Conservation (phyloP, 1,140 invertebrate genomes). For the Diplogasteroides magnus region DNA sequence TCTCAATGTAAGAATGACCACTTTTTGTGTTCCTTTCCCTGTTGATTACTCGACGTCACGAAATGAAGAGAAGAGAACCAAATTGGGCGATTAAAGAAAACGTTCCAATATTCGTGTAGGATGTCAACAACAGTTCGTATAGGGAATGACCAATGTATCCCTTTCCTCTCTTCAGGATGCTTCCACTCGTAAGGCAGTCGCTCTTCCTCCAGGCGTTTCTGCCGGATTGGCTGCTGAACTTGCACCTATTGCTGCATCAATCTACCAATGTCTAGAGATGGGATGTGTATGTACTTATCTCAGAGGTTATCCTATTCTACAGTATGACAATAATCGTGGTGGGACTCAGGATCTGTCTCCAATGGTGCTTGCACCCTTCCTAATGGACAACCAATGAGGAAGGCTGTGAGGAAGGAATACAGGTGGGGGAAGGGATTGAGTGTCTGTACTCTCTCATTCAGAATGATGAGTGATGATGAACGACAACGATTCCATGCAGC, state of each 20-base stretch:
- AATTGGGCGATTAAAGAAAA: too few species aligned
- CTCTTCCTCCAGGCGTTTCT: constrained; percentile 27
- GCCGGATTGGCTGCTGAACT: constrained; percentile 29
- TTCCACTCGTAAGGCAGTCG: constrained; percentile 24
- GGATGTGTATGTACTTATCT: constrained; percentile 32
- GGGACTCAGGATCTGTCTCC: constrained; percentile 21
- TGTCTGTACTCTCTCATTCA: too few species aligned
- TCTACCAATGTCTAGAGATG: constrained; percentile 37
- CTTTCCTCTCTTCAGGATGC: constrained; percentile 15
- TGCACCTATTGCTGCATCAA: constrained; percentile 29
- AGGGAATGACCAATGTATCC: too few species aligned
- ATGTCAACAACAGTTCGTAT: too few species aligned
- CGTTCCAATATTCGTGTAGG: too few species aligned
- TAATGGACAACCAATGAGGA: constrained; percentile 28
- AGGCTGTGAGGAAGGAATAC: constrained; percentile 53
- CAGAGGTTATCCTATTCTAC: constrained; percentile 25
- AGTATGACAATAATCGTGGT: too few species aligned
- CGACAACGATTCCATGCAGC: constrained; percentile 48
- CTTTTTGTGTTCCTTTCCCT: too few species aligned
- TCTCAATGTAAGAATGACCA: too few species aligned
- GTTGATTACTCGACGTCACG: too few species aligned
- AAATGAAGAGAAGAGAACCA: too few species aligned
- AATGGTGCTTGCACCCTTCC: constrained; percentile 32
- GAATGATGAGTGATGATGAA: constrained; percentile 50
- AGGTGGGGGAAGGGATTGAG: too few species aligned